These are phyloP conservation scores for Toxonevra muliebris DNA, from an alignment of 2,888 invertebrate species.

Conservation along the genomic window DNA sequence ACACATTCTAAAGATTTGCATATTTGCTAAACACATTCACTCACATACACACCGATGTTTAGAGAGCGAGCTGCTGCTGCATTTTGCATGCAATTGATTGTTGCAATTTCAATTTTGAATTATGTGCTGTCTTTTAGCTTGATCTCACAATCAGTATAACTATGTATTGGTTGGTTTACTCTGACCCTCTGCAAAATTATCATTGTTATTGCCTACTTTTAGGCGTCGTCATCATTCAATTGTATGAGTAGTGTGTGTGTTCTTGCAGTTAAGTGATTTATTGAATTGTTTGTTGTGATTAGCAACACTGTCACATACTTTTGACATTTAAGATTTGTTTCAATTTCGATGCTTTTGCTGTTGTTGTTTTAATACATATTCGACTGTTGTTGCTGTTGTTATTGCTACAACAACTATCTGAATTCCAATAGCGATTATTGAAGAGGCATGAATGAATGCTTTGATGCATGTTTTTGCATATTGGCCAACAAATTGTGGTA, in stretches of 20 bases:
- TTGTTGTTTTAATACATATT: not conserved
- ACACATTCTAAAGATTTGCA: slow-evolving; percentile 2
- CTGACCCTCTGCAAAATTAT: not conserved
- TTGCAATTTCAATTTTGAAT: slow-evolving; percentile 62
- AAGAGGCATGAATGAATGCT: slow-evolving; percentile 11
- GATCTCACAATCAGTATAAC: not conserved
- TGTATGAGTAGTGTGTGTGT: not conserved
- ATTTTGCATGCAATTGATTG: slow-evolving; percentile 60
- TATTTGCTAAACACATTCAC: not conserved
- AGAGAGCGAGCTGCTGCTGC: slow-evolving; percentile 32
- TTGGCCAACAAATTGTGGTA: slow-evolving; percentile 31
- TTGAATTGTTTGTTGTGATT: slow-evolving; percentile 57
- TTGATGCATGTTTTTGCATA: slow-evolving; percentile 29
- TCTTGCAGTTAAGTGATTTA: slow-evolving; percentile 58
- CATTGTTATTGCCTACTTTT: not conserved
- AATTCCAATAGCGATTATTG: not conserved
- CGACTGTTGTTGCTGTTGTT: not conserved
- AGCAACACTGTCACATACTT: slow-evolving; percentile 57
- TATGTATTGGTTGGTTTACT: not conserved
- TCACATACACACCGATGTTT: not conserved
- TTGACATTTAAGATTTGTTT: slow-evolving; percentile 58
- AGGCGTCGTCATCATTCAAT: no score
- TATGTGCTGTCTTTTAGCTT: slow-evolving; percentile 46
- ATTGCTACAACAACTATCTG: not conserved
- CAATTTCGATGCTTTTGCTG: slow-evolving; percentile 5